Evolutionary conservation across 1,140 invertebrate genomes (phyloP), one percentile per base, ranked within the genome.

Genomic region (Delia radicum): DNA sequence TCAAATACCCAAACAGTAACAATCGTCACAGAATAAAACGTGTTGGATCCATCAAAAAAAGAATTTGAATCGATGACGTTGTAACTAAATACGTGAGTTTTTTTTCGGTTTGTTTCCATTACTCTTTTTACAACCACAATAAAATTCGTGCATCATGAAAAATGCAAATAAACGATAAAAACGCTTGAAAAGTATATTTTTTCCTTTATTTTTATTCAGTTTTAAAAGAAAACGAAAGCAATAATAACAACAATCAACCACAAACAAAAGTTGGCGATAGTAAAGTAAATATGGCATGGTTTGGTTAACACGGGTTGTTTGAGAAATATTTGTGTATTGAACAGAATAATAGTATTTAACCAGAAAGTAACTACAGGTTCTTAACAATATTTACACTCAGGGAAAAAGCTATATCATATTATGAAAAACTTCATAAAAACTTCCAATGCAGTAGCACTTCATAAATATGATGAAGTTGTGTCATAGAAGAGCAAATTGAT

Each of bases 151-250:
- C 65, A 69, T 69, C 65, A 21, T 69, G 65, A 69, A 69, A 21
- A 69, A 69, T 69, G 65, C 65, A 69, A 69, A 69, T 69, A 69
- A 33, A 69, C 31, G 65, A 69, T 69, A 21, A 26, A 65, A 65
- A 33, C 12, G 37, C 33, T 33, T 55, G 48, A 55, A 33, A 69
- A 33, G 65, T 65, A 2, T 12, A 28, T 29, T 63, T 27, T 27
- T 65, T 2, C 28, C 3, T 24, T 29, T 65, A 13, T 65, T 26
- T 65, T 65, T 15, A 28, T 65, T 65, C 26, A 26, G 10, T 33
- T 24, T 69, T 63, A 63, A 69, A 31, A 18, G 31, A 33, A 69
- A 69, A 69, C 65, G 65, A 69, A 69, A 69, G 65, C 65, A 69
- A 24, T n/a, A 69, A 21, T 21, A 21, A 21, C 29, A 6, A 29